Base-by-base conservation (phyloP, 2,113 vertebrate species). In the Pollachius pollachius region DNA sequence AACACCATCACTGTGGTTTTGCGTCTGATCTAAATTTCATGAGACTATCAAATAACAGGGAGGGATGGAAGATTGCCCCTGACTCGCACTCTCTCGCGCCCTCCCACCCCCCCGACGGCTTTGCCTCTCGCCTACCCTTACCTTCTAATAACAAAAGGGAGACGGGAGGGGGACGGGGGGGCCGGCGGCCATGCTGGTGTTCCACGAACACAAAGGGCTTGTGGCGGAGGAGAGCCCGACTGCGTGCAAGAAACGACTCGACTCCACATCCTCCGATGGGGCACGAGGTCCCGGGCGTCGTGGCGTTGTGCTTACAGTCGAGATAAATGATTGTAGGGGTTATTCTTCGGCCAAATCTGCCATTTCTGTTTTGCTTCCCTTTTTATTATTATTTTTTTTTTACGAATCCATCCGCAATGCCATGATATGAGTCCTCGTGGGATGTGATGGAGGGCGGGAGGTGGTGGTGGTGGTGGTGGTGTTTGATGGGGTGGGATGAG, bases 11-110 rank as follows among this genome's bases (percentile, higher is more conserved):
- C 41, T 48, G 41, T 48, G 12, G 8, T 48, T 48, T 48, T 48
- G 8, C 41, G 41, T 48, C 84, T 84, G 84, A 87, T 89, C 81
- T 88, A 81, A 85, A 89, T 87, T 89, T 85, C 87, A 89, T 81
- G 81, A 89, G 88, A 81, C 79, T 76, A 85, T 88, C 76, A 84
- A 87, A 84, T 48, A 85, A 79, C 27, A 13, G 69, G 77, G 68
- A 80, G 64, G 71, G 64, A 75, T 73, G 75, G 72, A 77, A 72
- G 74, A 76, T 89, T 71, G 80, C 62, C 61, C 80, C 62, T 25
- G 64, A 72, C 30, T 34, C 30, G 30, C 30, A 34, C 30, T 34
- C 30, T 81, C 75, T 72, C 76, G 78, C 62, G 23, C 23, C 23
- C 23, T 23, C 23, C 23, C 23, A 1, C 23, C 23, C 23, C 23